Conservation (phyloP, 2,797 vertebrate genomes). For the Cyprinella venusta region DNA sequence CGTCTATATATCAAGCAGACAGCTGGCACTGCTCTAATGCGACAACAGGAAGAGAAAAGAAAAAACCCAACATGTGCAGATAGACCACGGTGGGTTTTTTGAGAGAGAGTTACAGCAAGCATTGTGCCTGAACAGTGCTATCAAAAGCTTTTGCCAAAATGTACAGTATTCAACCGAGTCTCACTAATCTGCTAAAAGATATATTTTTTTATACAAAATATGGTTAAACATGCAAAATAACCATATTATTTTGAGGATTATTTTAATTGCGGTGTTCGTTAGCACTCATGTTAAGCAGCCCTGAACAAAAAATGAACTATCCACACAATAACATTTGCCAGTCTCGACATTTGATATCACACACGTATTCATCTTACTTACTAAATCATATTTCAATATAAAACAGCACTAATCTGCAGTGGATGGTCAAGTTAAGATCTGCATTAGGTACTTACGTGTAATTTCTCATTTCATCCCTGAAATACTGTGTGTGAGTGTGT, state of each 20-base stretch:
- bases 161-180: background rate
- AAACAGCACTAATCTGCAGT: background rate
- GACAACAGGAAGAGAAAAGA: conserved; percentile 57
- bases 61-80: conserved; percentile 25
- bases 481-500: background rate
- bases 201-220: background rate
- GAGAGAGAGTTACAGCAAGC: background rate
- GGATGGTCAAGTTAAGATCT: background rate
- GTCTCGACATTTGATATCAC: background rate
- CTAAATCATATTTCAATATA: background rate
- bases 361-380: background rate
- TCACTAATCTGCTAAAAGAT: background rate
- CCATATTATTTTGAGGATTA: background rate
- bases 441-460: conserved; percentile 42
- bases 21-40: conserved; percentile 12
- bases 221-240: background rate
- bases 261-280: background rate
- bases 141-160: background rate
- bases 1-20: conserved; percentile 53
- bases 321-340: background rate
- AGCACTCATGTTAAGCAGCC: background rate
- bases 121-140: too few species aligned
- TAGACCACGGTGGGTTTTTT: conserved; percentile 1
- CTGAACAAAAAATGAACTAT: background rate
- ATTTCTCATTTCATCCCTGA: conserved; percentile 10